phyloP scores from a whole-genome alignment of 92 coral and sea anemone species.

The Porites rus region DNA sequence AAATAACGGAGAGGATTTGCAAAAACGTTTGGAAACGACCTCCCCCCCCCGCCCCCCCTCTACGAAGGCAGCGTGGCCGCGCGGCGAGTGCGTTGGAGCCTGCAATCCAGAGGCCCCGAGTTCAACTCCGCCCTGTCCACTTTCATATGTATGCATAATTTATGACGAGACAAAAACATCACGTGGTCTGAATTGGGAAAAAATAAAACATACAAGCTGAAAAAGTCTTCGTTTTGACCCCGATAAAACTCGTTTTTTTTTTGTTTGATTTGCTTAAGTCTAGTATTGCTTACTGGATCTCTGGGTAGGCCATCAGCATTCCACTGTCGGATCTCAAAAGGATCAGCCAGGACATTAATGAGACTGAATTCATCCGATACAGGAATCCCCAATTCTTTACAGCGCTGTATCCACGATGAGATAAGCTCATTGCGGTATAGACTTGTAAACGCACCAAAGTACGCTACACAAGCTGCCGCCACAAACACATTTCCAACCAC shows the following conservation, averaged over 20 bases:
- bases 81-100: fast-evolving
- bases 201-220: no score
- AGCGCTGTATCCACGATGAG: slow-evolving; percentile 91
- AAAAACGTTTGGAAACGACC: no score
- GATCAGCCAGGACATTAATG: slow-evolving; percentile 94
- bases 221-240: background rate
- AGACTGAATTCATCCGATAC: slow-evolving; percentile 97
- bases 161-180: no score
- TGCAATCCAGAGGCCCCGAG: no score
- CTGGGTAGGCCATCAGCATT: slow-evolving; percentile 97
- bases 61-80: no score
- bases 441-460: slow-evolving; percentile 97
- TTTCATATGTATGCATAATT: no score
- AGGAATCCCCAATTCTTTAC: slow-evolving; percentile 92
- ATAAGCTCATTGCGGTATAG: slow-evolving; percentile 91
- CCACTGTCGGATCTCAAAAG: slow-evolving; percentile 98
- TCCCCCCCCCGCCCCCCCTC: no score
- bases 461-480: slow-evolving; percentile 99
- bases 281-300: slow-evolving; percentile 78
- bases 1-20: no score
- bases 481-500: slow-evolving; percentile 99
- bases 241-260: background rate
- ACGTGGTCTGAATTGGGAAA: no score
- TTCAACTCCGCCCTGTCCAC: no score
- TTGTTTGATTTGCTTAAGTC: background rate